phyloP scores from a whole-genome alignment of 2,113 vertebrate genomes.

The Osmerus eperlanus region DNA sequence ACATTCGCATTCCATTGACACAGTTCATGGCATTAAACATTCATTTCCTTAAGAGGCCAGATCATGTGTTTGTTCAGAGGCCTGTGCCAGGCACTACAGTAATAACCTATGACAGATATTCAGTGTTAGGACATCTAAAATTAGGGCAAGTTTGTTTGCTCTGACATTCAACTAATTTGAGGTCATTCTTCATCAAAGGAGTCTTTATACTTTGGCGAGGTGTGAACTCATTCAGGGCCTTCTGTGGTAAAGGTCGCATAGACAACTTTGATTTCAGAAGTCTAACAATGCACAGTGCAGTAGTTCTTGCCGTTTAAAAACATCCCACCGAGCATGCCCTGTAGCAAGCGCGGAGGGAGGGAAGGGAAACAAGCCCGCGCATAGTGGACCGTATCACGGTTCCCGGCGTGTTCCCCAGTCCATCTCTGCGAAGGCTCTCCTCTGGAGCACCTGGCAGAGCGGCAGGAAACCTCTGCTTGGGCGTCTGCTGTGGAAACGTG shows the following conservation, averaged over 20 bases:
- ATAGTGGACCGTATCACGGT: too few relatives aligned
- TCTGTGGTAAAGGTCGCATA: too few relatives aligned
- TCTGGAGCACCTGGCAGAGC: slow-evolving; percentile 18
- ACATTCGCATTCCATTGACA: neutral
- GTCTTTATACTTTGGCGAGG: slow-evolving; percentile 32
- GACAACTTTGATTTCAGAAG: too few relatives aligned
- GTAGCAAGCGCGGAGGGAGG: too few relatives aligned
- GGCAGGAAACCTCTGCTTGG: slow-evolving; percentile 22
- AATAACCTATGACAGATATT: slow-evolving; percentile 28
- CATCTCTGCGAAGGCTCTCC: neutral
- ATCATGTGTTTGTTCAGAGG: slow-evolving; percentile 38
- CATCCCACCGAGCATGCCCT: neutral
- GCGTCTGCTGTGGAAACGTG: slow-evolving; percentile 34
- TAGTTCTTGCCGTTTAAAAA: too few relatives aligned
- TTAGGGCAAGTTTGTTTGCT: slow-evolving; percentile 44
- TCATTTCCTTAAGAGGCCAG: slow-evolving; percentile 26
- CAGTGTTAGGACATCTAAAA: slow-evolving; percentile 39
- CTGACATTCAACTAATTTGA: slow-evolving; percentile 40
- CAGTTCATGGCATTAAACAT: neutral
- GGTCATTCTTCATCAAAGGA: slow-evolving; percentile 46
- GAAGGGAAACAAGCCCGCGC: too few relatives aligned
- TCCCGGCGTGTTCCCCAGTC: too few relatives aligned
- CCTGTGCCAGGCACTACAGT: neutral
- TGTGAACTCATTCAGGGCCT: slow-evolving; percentile 5
- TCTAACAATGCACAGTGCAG: too few relatives aligned